Conservation (phyloP, 92 coral and sea anemone species). For the Paragorgia papillata region DNA sequence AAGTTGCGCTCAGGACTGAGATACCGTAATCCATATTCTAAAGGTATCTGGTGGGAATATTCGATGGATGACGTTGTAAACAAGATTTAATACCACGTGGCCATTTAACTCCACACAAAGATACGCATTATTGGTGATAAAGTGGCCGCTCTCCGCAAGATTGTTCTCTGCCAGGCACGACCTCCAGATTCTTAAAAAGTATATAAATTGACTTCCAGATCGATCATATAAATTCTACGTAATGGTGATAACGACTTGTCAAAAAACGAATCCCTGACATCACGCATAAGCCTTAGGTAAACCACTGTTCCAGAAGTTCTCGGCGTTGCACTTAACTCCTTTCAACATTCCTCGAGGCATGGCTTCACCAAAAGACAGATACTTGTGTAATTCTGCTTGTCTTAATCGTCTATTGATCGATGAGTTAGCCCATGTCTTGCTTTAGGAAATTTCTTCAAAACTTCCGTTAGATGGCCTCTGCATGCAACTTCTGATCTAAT, state of each 20-base stretch:
- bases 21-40: constrained; percentile 23
- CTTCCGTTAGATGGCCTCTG: constrained; percentile 17
- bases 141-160: constrained; percentile 1
- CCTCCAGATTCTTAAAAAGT: constrained; percentile 3
- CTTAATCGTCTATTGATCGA: background rate
- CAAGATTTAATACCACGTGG: constrained; percentile 12
- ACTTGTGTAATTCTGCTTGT: too few relatives aligned
- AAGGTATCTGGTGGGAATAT: too few relatives aligned
- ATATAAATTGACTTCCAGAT: constrained; percentile 21
- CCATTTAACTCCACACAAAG: constrained; percentile 26
- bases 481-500: constrained; percentile 17
- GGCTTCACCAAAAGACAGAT: constrained; percentile 18
- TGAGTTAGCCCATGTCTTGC: constrained; percentile 29
- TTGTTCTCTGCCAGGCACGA: constrained; percentile 7
- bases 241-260: constrained; percentile 21
- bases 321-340: constrained; percentile 10
- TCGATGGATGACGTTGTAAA: constrained; percentile 18
- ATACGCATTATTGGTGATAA: constrained; percentile 25
- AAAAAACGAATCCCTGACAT: constrained; percentile 29
- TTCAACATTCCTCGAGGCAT: constrained; percentile 14
- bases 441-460: constrained; percentile 17
- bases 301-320: constrained; percentile 5
- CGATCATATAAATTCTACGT: constrained; percentile 15
- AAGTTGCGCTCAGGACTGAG: constrained; percentile 24
- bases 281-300: constrained; percentile 19